Evolutionary conservation across 1,140 invertebrate species (phyloP).

Genomic region (Drosophila novamexicana): DNA sequence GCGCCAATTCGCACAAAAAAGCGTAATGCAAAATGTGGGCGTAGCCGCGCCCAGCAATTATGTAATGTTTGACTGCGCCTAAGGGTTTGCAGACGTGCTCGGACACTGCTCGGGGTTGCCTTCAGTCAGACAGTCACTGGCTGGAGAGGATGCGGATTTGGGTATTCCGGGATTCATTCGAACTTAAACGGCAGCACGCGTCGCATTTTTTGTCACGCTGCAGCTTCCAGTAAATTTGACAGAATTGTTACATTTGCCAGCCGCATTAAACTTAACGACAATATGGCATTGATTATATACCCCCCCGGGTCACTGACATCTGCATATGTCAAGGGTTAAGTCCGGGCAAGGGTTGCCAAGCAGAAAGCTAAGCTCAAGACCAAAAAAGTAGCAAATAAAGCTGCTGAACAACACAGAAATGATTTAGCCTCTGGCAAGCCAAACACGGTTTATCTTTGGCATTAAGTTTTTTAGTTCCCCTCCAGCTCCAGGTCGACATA

Average conservation of each 20-base stretch:
- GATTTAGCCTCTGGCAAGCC: slow-evolving; percentile 23
- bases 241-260: slow-evolving; percentile 78
- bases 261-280: slow-evolving; percentile 73
- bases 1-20: slow-evolving; percentile 75
- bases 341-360: slow-evolving; percentile 38
- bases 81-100: background rate
- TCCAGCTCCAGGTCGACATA: background rate
- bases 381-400: background rate
- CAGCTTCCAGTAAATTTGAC: slow-evolving; percentile 80
- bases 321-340: slow-evolving; percentile 67
- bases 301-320: background rate
- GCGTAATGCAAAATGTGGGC: slow-evolving; percentile 53
- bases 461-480: slow-evolving; percentile 50
- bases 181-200: slow-evolving; percentile 44
- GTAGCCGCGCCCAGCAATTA: slow-evolving; percentile 67
- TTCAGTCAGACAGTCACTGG: background rate
- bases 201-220: slow-evolving; percentile 13
- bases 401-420: slow-evolving; percentile 4
- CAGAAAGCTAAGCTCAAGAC: slow-evolving; percentile 39
- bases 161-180: slow-evolving; percentile 8
- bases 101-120: slow-evolving; percentile 43
- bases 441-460: slow-evolving; percentile 42
- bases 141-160: slow-evolving; percentile 6
- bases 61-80: slow-evolving; percentile 53
- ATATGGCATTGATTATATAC: slow-evolving; percentile 59